These are phyloP conservation scores for Charina bottae DNA, from an alignment of 2,113 vertebrate genomes.

Conservation along the genomic window DNA sequence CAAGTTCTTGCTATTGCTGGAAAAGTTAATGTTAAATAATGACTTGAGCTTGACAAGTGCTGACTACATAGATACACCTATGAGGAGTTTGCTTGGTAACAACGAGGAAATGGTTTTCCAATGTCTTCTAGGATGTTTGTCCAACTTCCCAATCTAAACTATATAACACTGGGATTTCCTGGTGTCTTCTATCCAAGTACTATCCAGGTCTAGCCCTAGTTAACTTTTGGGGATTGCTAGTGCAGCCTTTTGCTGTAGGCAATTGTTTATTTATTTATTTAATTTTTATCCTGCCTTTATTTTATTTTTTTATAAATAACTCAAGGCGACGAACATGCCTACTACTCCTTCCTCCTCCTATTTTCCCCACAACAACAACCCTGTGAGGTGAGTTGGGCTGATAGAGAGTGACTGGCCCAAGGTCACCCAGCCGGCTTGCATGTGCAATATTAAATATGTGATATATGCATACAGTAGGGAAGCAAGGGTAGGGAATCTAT, in stretches of 20 bases:
- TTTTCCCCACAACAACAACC: too few species aligned
- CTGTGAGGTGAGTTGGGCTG: too few species aligned
- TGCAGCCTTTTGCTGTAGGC: neutral
- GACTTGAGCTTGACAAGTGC: neutral
- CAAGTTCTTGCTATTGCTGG: neutral
- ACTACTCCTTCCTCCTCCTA: too few species aligned
- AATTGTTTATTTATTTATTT: too few species aligned
- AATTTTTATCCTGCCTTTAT: too few species aligned
- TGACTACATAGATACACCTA: neutral
- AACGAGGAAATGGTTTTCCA: neutral
- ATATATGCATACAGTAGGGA: neutral
- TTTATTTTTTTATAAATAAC: too few species aligned
- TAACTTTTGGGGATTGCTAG: neutral
- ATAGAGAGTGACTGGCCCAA: too few species aligned
- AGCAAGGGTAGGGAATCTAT: neutral
- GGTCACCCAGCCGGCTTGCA: too few species aligned
- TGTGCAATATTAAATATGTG: neutral
- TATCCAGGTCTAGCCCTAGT: neutral
- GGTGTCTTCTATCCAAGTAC: neutral
- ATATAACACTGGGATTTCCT: neutral
- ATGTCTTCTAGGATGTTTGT: neutral
- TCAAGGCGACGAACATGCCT: too few species aligned
- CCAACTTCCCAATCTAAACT: neutral
- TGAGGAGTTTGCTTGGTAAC: neutral
- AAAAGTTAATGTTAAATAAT: neutral